Evolutionary conservation across 2,888 invertebrate species (phyloP).

Genomic region (Drosophila kuntzei): DNA sequence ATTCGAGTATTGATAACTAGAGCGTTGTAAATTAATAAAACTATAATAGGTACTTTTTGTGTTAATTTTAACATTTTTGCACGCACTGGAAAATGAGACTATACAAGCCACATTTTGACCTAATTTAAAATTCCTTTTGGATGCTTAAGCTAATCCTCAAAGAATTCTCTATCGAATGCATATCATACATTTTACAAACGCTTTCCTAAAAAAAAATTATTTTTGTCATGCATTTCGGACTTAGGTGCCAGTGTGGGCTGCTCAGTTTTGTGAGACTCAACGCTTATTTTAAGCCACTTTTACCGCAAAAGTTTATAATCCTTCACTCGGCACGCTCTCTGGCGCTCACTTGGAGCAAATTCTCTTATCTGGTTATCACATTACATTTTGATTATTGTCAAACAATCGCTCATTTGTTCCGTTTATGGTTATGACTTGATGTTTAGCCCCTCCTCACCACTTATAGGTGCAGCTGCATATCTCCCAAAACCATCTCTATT

Average conservation of each 20-base stretch:
- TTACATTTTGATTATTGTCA: conserved; percentile 64
- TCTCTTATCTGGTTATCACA: conserved; percentile 60
- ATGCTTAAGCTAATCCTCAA: too few relatives aligned
- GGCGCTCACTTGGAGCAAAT: conserved; percentile 32
- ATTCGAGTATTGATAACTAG: too few relatives aligned
- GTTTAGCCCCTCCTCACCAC: conserved; percentile 3
- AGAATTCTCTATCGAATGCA: too few relatives aligned
- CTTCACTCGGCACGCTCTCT: background rate
- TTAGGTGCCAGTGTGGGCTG: background rate
- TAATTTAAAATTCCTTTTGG: too few relatives aligned
- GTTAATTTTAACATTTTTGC: too few relatives aligned
- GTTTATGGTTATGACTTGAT: conserved; percentile 51
- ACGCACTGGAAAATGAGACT: too few relatives aligned
- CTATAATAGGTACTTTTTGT: too few relatives aligned
- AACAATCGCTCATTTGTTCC: conserved; percentile 40
- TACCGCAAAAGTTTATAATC: conserved; percentile 28
- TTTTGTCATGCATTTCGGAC: too few relatives aligned
- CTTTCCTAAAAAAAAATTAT: too few relatives aligned
- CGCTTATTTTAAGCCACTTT: conserved; percentile 4
- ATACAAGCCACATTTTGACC: too few relatives aligned
- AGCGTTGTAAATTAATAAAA: too few relatives aligned
- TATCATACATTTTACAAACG: too few relatives aligned
- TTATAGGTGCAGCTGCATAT: conserved; percentile 30
- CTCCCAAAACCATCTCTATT: background rate
- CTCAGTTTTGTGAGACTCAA: background rate